phyloP scores from a whole-genome alignment of 2,113 vertebrate species.

The Cettia cetti region DNA sequence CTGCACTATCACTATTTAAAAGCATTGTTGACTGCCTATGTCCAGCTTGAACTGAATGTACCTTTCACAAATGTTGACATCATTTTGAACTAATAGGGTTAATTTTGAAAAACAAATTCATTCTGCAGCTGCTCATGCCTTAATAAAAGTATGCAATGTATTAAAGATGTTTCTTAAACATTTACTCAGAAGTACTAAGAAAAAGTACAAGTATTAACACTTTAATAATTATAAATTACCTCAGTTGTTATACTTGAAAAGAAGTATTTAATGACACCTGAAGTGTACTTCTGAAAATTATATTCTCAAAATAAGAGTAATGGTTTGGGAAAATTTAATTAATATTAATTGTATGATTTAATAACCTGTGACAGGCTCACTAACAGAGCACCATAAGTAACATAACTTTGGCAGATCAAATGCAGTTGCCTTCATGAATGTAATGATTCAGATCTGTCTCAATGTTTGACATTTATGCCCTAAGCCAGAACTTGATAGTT shows the following conservation, averaged over 20 bases:
- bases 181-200: not conserved
- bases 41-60: slow-evolving; percentile 1
- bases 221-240: not conserved
- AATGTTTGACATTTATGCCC: slow-evolving; percentile 48
- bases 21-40: slow-evolving; percentile 16
- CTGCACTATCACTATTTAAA: slow-evolving; percentile 22
- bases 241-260: not conserved
- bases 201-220: not conserved
- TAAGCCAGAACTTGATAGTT: slow-evolving; percentile 37
- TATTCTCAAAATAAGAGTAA: not conserved
- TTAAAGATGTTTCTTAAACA: slow-evolving; percentile 62
- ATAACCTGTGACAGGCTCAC: slow-evolving; percentile 29
- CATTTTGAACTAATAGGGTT: not conserved
- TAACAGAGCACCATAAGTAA: slow-evolving; percentile 3
- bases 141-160: slow-evolving; percentile 57
- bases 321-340: not conserved
- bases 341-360: slow-evolving; percentile 48
- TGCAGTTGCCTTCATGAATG: slow-evolving; percentile 3
- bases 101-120: not conserved
- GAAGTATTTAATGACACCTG: not conserved
- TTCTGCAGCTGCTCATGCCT: slow-evolving; percentile 13
- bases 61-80: not conserved
- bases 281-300: not conserved
- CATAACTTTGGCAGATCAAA: slow-evolving; percentile 18
- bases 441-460: slow-evolving; percentile 46